phyloP scores from a whole-genome alignment of 2,797 vertebrate genomes.

The Notolepis coatsorum region DNA sequence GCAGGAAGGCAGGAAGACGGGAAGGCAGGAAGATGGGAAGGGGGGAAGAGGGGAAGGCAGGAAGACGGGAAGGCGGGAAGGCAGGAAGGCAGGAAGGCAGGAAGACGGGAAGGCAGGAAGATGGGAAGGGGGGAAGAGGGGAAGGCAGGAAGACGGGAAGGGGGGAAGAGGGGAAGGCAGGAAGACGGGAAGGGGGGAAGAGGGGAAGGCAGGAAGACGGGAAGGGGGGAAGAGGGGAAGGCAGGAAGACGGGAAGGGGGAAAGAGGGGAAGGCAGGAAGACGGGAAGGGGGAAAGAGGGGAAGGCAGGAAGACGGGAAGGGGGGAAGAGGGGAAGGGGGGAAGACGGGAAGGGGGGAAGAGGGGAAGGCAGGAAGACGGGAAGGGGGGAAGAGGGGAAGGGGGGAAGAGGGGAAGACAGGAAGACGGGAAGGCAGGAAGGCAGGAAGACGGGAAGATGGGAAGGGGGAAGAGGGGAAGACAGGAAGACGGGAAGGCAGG shows the following conservation, averaged over 20 bases:
- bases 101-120: too few relatives aligned
- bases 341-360: not conserved
- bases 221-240: too few relatives aligned
- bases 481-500: not conserved
- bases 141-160: not conserved
- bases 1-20: too few relatives aligned
- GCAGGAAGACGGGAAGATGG: too few relatives aligned
- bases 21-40: not conserved
- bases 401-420: not conserved
- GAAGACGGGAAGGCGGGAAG: too few relatives aligned
- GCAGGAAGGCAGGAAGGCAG: not conserved
- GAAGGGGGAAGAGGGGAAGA: not conserved
- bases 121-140: too few relatives aligned
- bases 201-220: not conserved
- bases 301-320: not conserved
- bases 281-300: too few relatives aligned
- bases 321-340: not conserved
- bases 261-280: too few relatives aligned
- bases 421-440: too few relatives aligned
- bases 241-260: too few relatives aligned
- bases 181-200: not conserved
- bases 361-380: not conserved
- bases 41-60: not conserved
- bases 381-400: not conserved
- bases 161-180: not conserved